Conservation (phyloP, 1,140 invertebrate species). For the Pissodes strobi region DNA sequence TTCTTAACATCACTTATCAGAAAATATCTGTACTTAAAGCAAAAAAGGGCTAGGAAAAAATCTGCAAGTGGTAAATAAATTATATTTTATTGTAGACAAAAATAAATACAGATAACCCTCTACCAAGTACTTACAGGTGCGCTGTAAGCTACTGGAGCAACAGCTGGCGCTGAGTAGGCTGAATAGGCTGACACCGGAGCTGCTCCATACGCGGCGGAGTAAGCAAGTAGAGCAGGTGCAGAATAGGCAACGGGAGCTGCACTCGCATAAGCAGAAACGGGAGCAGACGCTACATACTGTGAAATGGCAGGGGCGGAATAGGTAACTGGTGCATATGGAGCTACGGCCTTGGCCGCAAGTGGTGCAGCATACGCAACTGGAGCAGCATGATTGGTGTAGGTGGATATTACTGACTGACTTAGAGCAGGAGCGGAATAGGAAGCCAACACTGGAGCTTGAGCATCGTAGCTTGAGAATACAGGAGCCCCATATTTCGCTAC, state of each 20-base stretch:
- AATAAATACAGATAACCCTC: too few relatives aligned
- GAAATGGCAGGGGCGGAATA: slow-evolving; percentile 33
- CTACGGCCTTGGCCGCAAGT: slow-evolving; percentile 1
- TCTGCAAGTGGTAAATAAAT: too few relatives aligned
- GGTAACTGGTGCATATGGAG: neutral
- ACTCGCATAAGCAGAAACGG: slow-evolving; percentile 19
- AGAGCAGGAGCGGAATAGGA: slow-evolving; percentile 58
- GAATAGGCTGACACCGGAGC: slow-evolving; percentile 51
- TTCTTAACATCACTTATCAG: too few relatives aligned
- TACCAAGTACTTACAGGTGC: too few relatives aligned
- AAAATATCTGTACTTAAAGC: too few relatives aligned
- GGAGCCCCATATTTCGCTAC: too few relatives aligned
- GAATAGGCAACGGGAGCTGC: slow-evolving; percentile 39
- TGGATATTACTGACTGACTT: slow-evolving; percentile 54
- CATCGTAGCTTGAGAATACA: too few relatives aligned
- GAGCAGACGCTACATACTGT: neutral
- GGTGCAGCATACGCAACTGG: neutral
- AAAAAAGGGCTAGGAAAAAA: too few relatives aligned
- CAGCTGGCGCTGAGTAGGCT: too few relatives aligned
- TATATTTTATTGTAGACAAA: too few relatives aligned
- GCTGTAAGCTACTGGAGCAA: too few relatives aligned
- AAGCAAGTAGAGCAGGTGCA: slow-evolving; percentile 39
- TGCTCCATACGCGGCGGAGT: neutral
- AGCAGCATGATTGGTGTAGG: slow-evolving; percentile 59
- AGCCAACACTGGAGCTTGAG: slow-evolving; percentile 32